Evolutionary conservation across 2,113 vertebrate species (phyloP).

Genomic region (Ranitomeya imitator): DNA sequence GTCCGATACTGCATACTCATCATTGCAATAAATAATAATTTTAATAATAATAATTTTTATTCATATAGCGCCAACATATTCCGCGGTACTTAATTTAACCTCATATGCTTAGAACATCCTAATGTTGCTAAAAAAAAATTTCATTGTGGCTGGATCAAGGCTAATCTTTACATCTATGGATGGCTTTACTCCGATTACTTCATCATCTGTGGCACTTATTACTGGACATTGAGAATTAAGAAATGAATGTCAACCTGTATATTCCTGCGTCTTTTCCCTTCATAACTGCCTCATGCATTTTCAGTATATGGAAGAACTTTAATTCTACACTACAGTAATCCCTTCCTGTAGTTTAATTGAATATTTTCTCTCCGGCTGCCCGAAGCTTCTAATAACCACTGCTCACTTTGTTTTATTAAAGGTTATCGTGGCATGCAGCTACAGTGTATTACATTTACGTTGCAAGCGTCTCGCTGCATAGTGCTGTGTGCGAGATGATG

Average conservation of each 20-base stretch:
- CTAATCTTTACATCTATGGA: not conserved
- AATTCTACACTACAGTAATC: slow-evolving; percentile 35
- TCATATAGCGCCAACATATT: no score
- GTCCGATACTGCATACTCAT: no score
- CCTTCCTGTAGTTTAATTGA: slow-evolving; percentile 16
- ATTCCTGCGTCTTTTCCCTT: not conserved
- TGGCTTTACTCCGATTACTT: not conserved
- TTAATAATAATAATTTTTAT: no score
- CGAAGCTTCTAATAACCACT: slow-evolving; percentile 20
- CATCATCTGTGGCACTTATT: not conserved
- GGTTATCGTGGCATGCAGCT: slow-evolving; percentile 24
- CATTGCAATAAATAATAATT: no score
- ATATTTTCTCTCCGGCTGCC: slow-evolving; percentile 25
- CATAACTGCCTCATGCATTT: slow-evolving; percentile 17
- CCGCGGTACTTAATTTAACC: no score
- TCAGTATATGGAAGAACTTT: not conserved
- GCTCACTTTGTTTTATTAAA: slow-evolving; percentile 35
- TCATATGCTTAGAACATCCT: not conserved
- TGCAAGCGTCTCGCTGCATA: not conserved
- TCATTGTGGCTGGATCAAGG: not conserved
- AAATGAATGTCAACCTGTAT: slow-evolving; percentile 17
- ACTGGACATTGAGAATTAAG: not conserved
- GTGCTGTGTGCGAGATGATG: not conserved
- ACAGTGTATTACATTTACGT: slow-evolving; percentile 5
- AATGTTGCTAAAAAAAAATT: not conserved